Evolutionary conservation across 2,113 vertebrate species (phyloP).

Genomic region (Pachypanchax playfairii): DNA sequence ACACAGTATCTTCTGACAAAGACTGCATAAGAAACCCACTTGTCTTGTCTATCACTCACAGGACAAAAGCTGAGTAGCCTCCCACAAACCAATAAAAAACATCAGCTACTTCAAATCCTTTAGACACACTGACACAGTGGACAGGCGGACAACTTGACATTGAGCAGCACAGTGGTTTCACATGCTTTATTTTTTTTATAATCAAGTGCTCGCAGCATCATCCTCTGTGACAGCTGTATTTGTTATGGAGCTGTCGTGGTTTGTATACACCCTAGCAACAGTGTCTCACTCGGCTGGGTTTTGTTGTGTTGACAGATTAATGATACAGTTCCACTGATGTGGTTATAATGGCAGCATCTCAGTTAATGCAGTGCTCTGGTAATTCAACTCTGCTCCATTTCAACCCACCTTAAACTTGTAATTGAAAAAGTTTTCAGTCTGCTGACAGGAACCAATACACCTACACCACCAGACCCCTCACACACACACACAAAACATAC

Average conservation of each 20-base stretch:
- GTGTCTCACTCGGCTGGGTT: conserved; percentile 18
- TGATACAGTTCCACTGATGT: conserved; percentile 44
- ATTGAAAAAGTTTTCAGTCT: conserved; percentile 47
- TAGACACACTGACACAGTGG: conserved; percentile 30
- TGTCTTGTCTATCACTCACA: conserved; percentile 52
- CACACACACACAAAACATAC: not conserved
- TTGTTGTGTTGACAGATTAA: conserved; percentile 53
- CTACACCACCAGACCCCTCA: not conserved
- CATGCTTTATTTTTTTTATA: not conserved
- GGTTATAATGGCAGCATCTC: conserved; percentile 41
- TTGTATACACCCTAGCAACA: conserved; percentile 12
- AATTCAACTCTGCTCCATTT: conserved; percentile 39
- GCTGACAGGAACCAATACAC: conserved; percentile 23
- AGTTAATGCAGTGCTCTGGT: conserved; percentile 39
- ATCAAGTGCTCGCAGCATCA: conserved; percentile 6
- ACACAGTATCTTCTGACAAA: conserved; percentile 6
- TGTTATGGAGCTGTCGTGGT: conserved; percentile 43
- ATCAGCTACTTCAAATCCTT: conserved; percentile 56
- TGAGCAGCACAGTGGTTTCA: conserved; percentile 41
- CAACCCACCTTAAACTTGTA: conserved; percentile 45
- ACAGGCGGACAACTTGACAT: conserved; percentile 44
- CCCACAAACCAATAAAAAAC: too few relatives aligned
- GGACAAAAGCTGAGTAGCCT: conserved; percentile 38
- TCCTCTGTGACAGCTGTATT: conserved; percentile 46
- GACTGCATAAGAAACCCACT: conserved; percentile 9